A percentile compares a stretch with the other conserved stretches of the same genome.
These are phyloP conservation scores for Picathartes gymnocephalus DNA, from an alignment of 2,113 vertebrate species.

Conservation along the genomic window DNA sequence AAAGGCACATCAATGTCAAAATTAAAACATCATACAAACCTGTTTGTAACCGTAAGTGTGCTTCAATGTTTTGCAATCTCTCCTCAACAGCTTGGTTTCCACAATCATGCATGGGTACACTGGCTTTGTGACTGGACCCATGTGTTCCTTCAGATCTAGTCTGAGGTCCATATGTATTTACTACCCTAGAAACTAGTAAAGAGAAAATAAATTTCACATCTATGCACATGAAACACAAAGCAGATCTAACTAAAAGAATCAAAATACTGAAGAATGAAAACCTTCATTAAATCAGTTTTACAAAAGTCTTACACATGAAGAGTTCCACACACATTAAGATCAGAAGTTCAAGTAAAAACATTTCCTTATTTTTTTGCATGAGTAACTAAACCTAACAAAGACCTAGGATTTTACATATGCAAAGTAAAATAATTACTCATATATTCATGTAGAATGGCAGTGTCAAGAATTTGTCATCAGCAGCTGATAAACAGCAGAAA, in stretches of 20 bases:
- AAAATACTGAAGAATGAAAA: not conserved
- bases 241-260: not conserved
- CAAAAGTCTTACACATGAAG: not conserved
- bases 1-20: not conserved
- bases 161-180: slow-evolving; percentile 95
- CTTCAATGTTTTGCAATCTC: slow-evolving; percentile 91
- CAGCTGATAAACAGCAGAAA: slow-evolving; percentile 5
- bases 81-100: slow-evolving; percentile 92
- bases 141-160: slow-evolving; percentile 77
- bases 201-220: slow-evolving; percentile 4
- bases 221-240: not conserved
- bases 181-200: slow-evolving; percentile 87
- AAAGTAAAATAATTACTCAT: not conserved
- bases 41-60: slow-evolving; percentile 86
- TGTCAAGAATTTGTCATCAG: slow-evolving; percentile 8
- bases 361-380: not conserved
- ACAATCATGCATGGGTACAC: slow-evolving; percentile 72
- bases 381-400: not conserved
- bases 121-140: slow-evolving; percentile 73
- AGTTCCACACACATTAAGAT: not conserved
- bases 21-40: slow-evolving; percentile 68
- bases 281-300: not conserved
- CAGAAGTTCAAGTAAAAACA: not conserved
- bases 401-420: not conserved
- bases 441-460: not conserved